Evolutionary conservation across 2,113 vertebrate genomes (phyloP).

Genomic region (Lepus timidus): DNA sequence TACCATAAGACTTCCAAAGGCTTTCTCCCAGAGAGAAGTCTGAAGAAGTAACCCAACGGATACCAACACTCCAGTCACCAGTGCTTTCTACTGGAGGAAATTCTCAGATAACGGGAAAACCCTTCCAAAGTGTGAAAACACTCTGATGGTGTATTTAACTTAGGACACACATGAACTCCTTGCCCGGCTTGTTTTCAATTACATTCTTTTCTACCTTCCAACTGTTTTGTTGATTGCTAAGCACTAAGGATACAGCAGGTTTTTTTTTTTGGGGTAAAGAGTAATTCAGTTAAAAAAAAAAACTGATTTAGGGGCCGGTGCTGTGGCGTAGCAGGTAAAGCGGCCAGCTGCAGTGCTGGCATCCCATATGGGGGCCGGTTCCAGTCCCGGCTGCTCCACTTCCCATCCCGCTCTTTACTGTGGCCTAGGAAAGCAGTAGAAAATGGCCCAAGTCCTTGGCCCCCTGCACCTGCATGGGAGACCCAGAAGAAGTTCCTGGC

Average conservation of each 20-base stretch:
- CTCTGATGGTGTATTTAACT: not conserved
- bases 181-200: not conserved
- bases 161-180: not conserved
- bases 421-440: too few relatives aligned
- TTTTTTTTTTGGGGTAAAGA: constrained; percentile 41
- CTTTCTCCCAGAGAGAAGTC: not conserved
- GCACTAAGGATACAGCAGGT: not conserved
- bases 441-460: too few relatives aligned
- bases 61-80: not conserved
- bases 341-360: too few relatives aligned
- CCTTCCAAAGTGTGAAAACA: not conserved
- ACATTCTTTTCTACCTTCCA: constrained; percentile 23
- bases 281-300: not conserved
- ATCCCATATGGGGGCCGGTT: too few relatives aligned
- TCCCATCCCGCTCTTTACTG: too few relatives aligned
- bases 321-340: too few relatives aligned
- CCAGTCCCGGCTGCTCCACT: too few relatives aligned
- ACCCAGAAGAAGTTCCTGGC: too few relatives aligned
- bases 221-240: not conserved
- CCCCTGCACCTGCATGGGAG: too few relatives aligned
- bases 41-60: not conserved
- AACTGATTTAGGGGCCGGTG: too few relatives aligned
- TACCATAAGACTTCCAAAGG: not conserved
- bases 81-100: not conserved
- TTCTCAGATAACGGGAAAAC: not conserved